Percentiles rank a stretch among this genome's conserved stretches.
Conservation (phyloP, 2,888 invertebrate genomes). For the Euplagia quadripunctaria region DNA sequence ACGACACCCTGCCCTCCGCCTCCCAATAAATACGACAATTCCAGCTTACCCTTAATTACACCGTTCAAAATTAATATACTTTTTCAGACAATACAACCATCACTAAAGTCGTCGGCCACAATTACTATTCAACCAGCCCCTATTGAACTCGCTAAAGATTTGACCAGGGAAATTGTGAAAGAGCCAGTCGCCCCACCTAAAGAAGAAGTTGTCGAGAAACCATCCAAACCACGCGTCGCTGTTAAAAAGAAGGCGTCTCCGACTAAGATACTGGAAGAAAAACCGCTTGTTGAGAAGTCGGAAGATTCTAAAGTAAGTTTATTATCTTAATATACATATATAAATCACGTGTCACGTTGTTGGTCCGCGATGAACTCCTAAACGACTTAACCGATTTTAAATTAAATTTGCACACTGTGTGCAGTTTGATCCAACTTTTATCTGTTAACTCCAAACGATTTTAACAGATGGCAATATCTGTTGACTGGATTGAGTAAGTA, state of each 20-base stretch:
- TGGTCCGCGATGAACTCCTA: too few species aligned
- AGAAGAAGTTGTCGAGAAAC: conserved; percentile 65
- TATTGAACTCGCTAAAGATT: conserved; percentile 61
- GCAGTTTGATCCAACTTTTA: too few species aligned
- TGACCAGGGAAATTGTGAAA: conserved; percentile 67
- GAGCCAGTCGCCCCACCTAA: conserved; percentile 51
- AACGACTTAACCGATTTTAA: too few species aligned
- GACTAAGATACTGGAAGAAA: conserved; percentile 68
- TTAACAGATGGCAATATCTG: too few species aligned
- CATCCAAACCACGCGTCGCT: conserved; percentile 61
- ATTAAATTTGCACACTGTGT: too few species aligned
- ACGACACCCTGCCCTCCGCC: too few species aligned
- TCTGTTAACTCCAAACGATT: too few species aligned
- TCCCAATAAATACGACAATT: too few species aligned
- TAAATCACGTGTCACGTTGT: too few species aligned
- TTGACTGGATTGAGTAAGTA: too few species aligned
- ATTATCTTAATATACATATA: too few species aligned
- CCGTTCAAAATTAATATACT: neutral
- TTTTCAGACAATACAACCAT: conserved; percentile 63
- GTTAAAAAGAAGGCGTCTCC: conserved; percentile 69
- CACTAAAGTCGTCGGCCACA: conserved; percentile 79
- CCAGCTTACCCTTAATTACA: neutral
- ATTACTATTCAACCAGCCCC: conserved; percentile 75
- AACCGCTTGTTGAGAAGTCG: conserved; percentile 61
- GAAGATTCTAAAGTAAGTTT: conserved; percentile 71